phyloP scores from a whole-genome alignment of 2,797 vertebrate genomes.

The Sebastolobus alascanus region DNA sequence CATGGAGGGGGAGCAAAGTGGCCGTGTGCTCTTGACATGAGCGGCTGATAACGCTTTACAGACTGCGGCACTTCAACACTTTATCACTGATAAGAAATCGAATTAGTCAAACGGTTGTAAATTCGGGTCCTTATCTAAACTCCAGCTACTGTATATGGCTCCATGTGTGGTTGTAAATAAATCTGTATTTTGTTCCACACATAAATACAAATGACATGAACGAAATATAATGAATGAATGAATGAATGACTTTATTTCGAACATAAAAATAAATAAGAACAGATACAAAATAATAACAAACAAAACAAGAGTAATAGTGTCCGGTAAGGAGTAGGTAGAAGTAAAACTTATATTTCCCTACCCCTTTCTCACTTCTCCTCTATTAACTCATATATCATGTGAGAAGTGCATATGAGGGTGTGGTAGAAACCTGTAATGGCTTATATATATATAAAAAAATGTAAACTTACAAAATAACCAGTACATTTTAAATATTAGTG shows the following conservation, averaged over 20 bases:
- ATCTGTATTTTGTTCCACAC: neutral
- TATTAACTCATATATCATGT: too few species aligned
- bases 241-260: too few species aligned
- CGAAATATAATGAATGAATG: neutral
- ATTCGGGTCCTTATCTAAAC: conserved; percentile 37
- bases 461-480: neutral
- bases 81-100: conserved; percentile 39
- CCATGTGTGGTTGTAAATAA: neutral
- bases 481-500: neutral
- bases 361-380: too few species aligned
- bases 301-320: too few species aligned
- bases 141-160: conserved; percentile 46
- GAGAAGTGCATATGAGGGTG: too few species aligned
- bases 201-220: neutral
- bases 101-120: conserved; percentile 31
- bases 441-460: neutral
- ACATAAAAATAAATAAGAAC: too few species aligned
- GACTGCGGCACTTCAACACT: conserved; percentile 16
- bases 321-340: too few species aligned
- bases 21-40: conserved; percentile 36
- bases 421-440: neutral
- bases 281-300: too few species aligned
- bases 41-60: conserved; percentile 52
- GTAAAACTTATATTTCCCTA: too few species aligned
- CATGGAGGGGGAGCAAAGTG: conserved; percentile 25